Base-by-base conservation (phyloP, 1,140 invertebrate species). In the Drosophila watanabei region DNA sequence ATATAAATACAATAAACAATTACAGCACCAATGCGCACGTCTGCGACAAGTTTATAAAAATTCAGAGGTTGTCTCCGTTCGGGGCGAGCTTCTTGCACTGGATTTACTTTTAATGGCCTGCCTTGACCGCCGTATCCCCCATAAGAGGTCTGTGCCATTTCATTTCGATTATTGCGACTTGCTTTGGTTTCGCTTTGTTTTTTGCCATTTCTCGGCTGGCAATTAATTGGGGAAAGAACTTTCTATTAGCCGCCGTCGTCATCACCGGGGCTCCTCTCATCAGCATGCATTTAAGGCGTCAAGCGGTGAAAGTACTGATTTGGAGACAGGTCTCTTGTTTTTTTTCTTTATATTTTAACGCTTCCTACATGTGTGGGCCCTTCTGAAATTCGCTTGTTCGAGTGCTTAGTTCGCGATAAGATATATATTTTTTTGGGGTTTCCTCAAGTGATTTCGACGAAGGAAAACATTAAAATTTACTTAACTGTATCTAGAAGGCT, bases 81-180 rank as follows among this genome's bases (percentile, higher is more conserved):
- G 24, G 24, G 24, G 24, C 24, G 24, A 24, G 24, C 24, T 24
- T 24, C 75, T 52, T 89, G 82, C 75, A 86, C 86, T 90, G 87
- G 79, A 86, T 89, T 89, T 90, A 89, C 79, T 90, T 90, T 88
- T 85, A 88, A 88, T 88, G 86, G 75, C 20, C 79, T 79, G 81
- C 68, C 78, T 82, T 66, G 62, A 81, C 71, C 63, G 77, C 71
- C 63, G 77, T 72, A 85, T 61, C 24, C 65, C 70, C 33, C 20
- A 57, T 57, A 57, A 11, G 54, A 61, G 49, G 28, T 69, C 43
- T 80, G 46, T 63, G 70, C 59, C 72, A 49, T 64, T 75, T 64
- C 59, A 63, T 73, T 71, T 71, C 66, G 39, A 41, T 59, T 80
- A 39, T 56, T 20, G 51, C 51, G 30, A 35, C 5, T 52, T 52